Evolutionary conservation across 53 echinoderm and acorn worm species (phyloP).

Genomic region (Holothuria leucospilota): DNA sequence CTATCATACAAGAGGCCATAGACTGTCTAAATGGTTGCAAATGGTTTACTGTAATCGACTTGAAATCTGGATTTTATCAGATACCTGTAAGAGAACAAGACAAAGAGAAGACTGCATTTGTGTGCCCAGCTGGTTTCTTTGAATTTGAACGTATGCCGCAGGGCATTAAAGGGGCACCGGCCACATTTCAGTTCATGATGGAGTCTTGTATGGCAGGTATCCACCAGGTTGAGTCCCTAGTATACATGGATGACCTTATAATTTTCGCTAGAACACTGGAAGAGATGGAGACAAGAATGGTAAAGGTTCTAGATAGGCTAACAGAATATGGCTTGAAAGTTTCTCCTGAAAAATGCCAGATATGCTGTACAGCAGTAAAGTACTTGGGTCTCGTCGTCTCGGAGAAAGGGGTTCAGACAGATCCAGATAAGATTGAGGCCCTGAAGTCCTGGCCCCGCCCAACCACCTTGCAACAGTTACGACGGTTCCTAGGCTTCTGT

Average conservation of each 20-base stretch:
- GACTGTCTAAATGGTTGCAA: slow-evolving; percentile 29
- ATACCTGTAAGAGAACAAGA: slow-evolving; percentile 55
- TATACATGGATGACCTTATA: slow-evolving; percentile 72
- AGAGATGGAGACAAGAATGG: slow-evolving; percentile 62
- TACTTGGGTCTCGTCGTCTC: slow-evolving; percentile 72
- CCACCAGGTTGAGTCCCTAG: slow-evolving; percentile 53
- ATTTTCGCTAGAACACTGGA: slow-evolving; percentile 52
- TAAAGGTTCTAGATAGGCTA: slow-evolving; percentile 57
- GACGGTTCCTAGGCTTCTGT: slow-evolving; percentile 62
- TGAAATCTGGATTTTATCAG: slow-evolving; percentile 73
- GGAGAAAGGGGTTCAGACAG: slow-evolving; percentile 61
- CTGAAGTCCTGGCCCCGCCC: slow-evolving; percentile 54
- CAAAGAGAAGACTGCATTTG: slow-evolving; percentile 72
- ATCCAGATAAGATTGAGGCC: slow-evolving; percentile 49
- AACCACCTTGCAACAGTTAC: slow-evolving; percentile 45
- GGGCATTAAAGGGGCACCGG: slow-evolving; percentile 68
- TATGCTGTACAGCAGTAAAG: slow-evolving; percentile 62
- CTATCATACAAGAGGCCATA: slow-evolving; percentile 57
- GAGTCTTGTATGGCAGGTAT: slow-evolving; percentile 69
- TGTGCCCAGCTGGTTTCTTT: slow-evolving; percentile 65
- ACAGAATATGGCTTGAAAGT: slow-evolving; percentile 63
- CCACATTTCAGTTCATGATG: slow-evolving; percentile 66
- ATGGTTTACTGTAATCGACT: slow-evolving; percentile 64
- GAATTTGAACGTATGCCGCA: slow-evolving; percentile 70
- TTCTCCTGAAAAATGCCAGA: slow-evolving; percentile 68